Conservation (phyloP, 2,113 vertebrate species). For the Sakesphorus luctuosus region DNA sequence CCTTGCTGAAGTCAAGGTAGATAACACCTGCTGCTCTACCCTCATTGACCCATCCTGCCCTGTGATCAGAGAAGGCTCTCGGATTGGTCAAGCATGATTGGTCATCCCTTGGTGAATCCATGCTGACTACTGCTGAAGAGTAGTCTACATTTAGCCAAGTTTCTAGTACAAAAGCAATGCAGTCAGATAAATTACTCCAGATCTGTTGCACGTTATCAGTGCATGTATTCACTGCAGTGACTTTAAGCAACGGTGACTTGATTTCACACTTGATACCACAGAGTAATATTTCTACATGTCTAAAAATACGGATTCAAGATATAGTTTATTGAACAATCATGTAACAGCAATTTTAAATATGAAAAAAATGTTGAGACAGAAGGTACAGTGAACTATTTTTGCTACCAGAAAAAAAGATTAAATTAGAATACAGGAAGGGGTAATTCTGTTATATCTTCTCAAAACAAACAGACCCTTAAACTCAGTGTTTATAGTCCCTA, state of each 20-base stretch:
- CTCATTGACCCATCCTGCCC: fast-evolving
- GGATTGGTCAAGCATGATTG: background rate
- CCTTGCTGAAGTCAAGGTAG: background rate
- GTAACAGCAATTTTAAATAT: background rate
- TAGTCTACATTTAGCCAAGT: background rate
- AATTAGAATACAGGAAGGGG: background rate
- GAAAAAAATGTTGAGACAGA: background rate
- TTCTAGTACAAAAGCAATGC: background rate
- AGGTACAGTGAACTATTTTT: background rate
- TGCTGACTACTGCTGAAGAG: background rate
- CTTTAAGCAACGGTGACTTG: background rate
- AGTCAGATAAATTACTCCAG: background rate
- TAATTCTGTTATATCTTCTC: background rate
- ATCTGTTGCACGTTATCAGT: background rate
- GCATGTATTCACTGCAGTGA: background rate
- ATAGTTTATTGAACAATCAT: background rate
- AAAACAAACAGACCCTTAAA: background rate
- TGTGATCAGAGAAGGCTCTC: too few relatives aligned
- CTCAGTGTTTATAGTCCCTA: background rate
- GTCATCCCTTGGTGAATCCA: background rate
- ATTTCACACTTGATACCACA: background rate
- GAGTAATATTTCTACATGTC: background rate
- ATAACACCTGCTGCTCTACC: background rate
- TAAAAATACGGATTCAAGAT: background rate
- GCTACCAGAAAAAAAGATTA: background rate